Percentiles rank a stretch among this genome's conserved stretches.
Evolutionary conservation across 2,113 vertebrate genomes (phyloP).

Genomic region (Sarotherodon lohbergeri): DNA sequence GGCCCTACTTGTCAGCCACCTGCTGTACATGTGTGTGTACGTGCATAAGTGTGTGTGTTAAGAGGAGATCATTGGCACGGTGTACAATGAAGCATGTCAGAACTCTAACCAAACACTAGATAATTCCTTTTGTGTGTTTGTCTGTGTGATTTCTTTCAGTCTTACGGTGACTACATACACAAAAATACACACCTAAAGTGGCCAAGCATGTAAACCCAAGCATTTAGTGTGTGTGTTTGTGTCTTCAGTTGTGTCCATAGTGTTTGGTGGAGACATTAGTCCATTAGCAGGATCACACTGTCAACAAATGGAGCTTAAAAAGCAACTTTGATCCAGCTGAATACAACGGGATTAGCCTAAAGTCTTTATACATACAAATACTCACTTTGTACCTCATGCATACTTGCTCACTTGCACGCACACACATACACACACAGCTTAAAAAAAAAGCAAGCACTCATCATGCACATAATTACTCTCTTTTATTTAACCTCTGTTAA

Average conservation of each 20-base stretch:
- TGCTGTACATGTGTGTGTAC: neutral
- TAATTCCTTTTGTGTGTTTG: neutral
- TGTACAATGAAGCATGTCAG: slow-evolving; percentile 22
- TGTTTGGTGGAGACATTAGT: slow-evolving; percentile 4
- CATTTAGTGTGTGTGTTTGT: neutral
- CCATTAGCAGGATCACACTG: slow-evolving; percentile 17
- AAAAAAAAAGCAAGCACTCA: neutral
- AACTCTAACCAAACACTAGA: neutral
- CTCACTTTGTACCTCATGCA: neutral
- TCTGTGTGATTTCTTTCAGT: neutral
- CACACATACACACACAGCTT: neutral
- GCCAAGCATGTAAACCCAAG: neutral
- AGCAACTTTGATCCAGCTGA: slow-evolving; percentile 51
- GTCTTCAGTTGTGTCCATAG: neutral
- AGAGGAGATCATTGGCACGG: slow-evolving; percentile 8
- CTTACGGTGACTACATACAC: neutral
- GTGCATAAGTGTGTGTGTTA: neutral
- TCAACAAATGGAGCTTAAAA: slow-evolving; percentile 45
- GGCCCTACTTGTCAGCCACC: slow-evolving; percentile 49
- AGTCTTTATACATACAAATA: slow-evolving; percentile 31
- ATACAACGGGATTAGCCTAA: slow-evolving; percentile 52
- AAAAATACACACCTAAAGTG: neutral
- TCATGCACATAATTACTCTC: slow-evolving; percentile 20
- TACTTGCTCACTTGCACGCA: neutral
- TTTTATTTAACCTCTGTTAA: slow-evolving; percentile 7